Conservation (phyloP, 1,140 invertebrate genomes). For the Littorina saxatilis region DNA sequence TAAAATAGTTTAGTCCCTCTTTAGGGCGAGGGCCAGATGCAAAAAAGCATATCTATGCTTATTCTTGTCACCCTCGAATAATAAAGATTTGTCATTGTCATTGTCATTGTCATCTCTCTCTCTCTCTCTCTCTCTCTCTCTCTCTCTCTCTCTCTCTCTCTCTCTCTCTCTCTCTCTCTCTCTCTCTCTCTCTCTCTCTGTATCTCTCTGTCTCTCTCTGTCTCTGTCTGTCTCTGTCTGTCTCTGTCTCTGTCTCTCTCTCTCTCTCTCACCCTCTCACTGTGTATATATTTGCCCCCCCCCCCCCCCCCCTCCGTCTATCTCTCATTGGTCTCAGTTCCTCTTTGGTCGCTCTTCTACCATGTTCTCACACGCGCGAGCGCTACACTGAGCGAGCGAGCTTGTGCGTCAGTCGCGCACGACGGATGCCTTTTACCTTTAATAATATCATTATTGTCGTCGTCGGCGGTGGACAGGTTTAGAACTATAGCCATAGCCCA, state of each 20-base stretch:
- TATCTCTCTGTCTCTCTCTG: not conserved
- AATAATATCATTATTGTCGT: too few species aligned
- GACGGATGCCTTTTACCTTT: not conserved
- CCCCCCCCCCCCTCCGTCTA: slow-evolving; percentile 5
- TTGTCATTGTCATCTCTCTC: not conserved
- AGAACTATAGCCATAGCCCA: too few species aligned
- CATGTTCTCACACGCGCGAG: too few species aligned
- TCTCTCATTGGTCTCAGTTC: not conserved
- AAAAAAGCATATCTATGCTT: too few species aligned
- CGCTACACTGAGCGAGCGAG: too few species aligned
- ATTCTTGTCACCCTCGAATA: too few species aligned
- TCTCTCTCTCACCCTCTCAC: not conserved
- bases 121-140: slow-evolving; percentile 1
- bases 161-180: not conserved
- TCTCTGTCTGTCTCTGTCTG: not conserved
- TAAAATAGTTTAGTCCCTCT: too few species aligned
- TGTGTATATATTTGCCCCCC: not conserved
- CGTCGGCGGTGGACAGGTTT: too few species aligned
- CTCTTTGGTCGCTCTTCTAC: not conserved
- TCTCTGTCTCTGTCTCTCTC: not conserved
- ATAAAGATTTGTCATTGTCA: too few species aligned
- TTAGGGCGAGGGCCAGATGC: too few species aligned
- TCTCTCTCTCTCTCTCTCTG: not conserved
- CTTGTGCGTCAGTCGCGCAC: too few species aligned
- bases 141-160: not conserved